Base-by-base conservation (phyloP, 2,888 invertebrate species). In the Acanthosepion lycidas region DNA sequence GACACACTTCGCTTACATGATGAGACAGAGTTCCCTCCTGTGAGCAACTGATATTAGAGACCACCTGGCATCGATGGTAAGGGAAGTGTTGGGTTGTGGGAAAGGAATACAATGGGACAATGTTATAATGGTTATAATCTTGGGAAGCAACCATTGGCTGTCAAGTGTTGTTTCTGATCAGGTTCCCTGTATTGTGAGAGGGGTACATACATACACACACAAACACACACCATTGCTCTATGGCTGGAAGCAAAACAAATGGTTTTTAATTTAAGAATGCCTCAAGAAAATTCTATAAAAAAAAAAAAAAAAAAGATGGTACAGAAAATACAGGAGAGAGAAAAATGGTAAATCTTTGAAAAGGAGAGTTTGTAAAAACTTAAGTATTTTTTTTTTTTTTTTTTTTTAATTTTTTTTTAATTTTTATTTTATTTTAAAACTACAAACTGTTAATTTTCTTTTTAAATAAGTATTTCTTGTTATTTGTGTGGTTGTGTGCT, bases 21-120 rank as follows among this genome's bases (percentile, higher is more conserved):
- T 98, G 98, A 98, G 96, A 98, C 98, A 96, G 98, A 99, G 98
- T 99, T 98, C 98, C 99, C 99, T 96, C 98, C 99, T 48, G 94
- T 78, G 49, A 64, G 93, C 51, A 93, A 93, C 53, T 49, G 51
- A 93, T 9, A n/a, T n/a, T 33, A 23, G 15, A n/a, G 1, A 78
- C 78, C 78, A 23, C 78, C 33, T n/a, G 78, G 78, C 78, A 78
- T 9, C 78, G n/a, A 9, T n/a, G 18, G 78, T 64, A 28, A 78
- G n/a, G 64, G 26, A 64, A 64, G 78, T 5, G 78, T 78, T 78
- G 78, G 78, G n/a, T 78, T 28, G n/a, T n/a, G n/a, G 78, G 78
- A 9, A 12, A 12, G n/a, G n/a, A 23, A 15, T n/a, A 33, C 9
- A 15, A 33, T 12, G 33, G 12, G n/a, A 26, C 12, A 59, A 59